phyloP scores from a whole-genome alignment of 2,797 vertebrate genomes.

The Cuculus canorus region DNA sequence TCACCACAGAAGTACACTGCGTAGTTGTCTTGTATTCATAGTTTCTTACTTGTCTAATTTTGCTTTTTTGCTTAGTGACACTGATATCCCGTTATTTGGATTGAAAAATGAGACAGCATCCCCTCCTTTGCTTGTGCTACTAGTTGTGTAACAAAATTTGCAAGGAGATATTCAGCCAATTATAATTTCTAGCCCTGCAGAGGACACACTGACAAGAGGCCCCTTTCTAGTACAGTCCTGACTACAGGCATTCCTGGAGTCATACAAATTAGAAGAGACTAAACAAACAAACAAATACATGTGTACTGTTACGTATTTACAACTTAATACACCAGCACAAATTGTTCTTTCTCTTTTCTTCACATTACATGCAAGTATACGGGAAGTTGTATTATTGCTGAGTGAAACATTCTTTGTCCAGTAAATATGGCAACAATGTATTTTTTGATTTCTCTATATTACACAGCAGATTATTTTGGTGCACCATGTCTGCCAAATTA shows the following conservation, averaged over 20 bases:
- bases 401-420: not conserved
- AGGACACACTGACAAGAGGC: not conserved
- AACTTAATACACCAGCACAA: not conserved
- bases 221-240: not conserved
- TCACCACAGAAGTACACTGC: not conserved
- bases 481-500: not conserved
- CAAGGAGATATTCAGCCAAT: not conserved
- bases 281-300: not conserved
- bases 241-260: not conserved
- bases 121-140: not conserved
- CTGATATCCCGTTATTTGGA: not conserved
- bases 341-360: not conserved
- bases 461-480: not conserved
- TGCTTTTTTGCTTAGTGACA: not conserved
- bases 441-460: not conserved
- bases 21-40: not conserved
- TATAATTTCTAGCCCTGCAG: not conserved
- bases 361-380: not conserved
- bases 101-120: not conserved
- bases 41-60: not conserved
- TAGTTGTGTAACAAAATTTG: not conserved
- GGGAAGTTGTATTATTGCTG: not conserved
- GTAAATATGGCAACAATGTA: not conserved
- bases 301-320: not conserved
- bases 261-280: not conserved